A percentile compares a stretch with the other conserved stretches of the same genome.
Conservation (phyloP, 1,140 invertebrate genomes). For the Meloidogyne hapla region DNA sequence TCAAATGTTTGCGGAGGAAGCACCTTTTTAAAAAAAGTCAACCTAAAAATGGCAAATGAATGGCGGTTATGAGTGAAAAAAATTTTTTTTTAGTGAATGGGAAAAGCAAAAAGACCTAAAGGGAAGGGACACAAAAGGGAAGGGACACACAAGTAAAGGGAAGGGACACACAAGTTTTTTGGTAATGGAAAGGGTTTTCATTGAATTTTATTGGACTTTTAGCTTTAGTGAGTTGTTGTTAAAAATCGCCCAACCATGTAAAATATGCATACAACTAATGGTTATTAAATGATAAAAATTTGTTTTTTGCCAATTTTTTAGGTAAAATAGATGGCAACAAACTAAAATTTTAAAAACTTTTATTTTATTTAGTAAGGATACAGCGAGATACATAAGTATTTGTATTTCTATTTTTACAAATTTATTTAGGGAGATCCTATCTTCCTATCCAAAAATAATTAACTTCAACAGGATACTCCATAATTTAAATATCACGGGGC, state of each 20-base stretch:
- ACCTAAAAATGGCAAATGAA: not conserved
- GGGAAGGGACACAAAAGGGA: too few species aligned
- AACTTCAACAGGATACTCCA: too few species aligned
- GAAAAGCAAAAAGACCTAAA: not conserved
- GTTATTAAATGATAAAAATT: not conserved
- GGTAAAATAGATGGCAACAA: not conserved
- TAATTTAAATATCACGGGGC: too few species aligned
- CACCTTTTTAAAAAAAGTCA: not conserved
- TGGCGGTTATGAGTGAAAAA: not conserved
- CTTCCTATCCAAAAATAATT: too few species aligned
- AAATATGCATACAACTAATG: not conserved
- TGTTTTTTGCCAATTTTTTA: not conserved
- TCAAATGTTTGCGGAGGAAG: not conserved
- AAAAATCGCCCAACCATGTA: conserved; percentile 1
- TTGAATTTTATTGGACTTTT: not conserved
- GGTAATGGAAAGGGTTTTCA: not conserved
- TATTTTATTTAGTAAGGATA: too few species aligned
- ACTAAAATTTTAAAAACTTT: too few species aligned
- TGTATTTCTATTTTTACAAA: too few species aligned
- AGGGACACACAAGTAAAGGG: not conserved
- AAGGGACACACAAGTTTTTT: not conserved
- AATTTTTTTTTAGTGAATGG: not conserved
- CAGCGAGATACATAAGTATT: too few species aligned
- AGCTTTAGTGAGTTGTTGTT: not conserved
- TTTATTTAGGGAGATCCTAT: too few species aligned